Evolutionary conservation across 2,113 vertebrate species (phyloP).

Genomic region (Leptocoma aspasia): DNA sequence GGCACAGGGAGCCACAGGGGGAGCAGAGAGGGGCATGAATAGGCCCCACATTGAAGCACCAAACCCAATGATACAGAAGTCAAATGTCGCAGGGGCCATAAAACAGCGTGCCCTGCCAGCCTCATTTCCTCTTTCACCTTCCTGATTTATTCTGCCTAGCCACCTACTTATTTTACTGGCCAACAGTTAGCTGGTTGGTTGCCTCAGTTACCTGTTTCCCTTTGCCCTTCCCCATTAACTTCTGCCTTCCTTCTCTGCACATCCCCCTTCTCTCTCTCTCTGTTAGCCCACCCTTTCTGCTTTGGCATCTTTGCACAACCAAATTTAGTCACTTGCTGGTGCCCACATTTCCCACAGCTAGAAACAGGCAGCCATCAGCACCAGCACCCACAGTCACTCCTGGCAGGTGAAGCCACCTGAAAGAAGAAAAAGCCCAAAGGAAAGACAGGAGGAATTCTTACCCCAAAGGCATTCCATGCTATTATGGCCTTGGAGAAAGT

Average conservation of each 20-base stretch:
- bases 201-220: neutral
- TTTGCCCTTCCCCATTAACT: neutral
- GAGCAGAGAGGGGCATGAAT: neutral
- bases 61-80: neutral
- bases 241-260: neutral
- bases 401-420: neutral
- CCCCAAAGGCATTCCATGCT: neutral
- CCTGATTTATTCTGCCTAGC: neutral
- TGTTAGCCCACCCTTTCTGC: neutral
- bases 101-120: neutral
- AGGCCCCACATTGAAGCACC: neutral
- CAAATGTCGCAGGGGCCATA: neutral
- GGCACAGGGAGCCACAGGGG: neutral
- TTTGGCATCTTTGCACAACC: neutral
- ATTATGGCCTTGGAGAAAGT: neutral
- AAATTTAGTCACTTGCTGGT: rapidly evolving
- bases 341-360: neutral
- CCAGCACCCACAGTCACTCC: neutral
- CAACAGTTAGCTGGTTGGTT: neutral
- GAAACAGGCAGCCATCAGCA: neutral
- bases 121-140: neutral
- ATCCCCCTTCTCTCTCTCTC: neutral
- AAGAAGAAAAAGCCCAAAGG: neutral
- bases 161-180: neutral
- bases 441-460: neutral